Percentiles rank a stretch among this genome's conserved stretches.
Evolutionary conservation across 2,888 invertebrate species (phyloP).

Genomic region (Eilema caniola): DNA sequence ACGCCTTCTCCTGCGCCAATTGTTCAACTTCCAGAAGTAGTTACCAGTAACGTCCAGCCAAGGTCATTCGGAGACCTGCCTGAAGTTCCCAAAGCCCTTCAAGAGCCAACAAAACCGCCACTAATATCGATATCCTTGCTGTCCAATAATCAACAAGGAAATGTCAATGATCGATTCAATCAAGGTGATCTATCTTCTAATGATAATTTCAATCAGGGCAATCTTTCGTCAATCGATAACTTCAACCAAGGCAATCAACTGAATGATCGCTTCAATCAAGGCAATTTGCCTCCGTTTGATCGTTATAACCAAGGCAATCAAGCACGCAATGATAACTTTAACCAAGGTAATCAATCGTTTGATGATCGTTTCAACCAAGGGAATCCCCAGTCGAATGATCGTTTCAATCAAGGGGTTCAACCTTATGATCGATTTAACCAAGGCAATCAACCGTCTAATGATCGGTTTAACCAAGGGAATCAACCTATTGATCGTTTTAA

Average conservation of each 20-base stretch:
- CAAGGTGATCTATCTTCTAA: slow-evolving; percentile 11
- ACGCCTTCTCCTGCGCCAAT: slow-evolving; percentile 36
- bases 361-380: slow-evolving; percentile 7
- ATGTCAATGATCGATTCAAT: slow-evolving; percentile 11
- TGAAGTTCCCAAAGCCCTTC: slow-evolving; percentile 35
- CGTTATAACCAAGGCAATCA: slow-evolving; percentile 10
- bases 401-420: slow-evolving; percentile 20
- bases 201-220: slow-evolving; percentile 30
- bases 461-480: slow-evolving; percentile 27
- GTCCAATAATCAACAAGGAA: neutral
- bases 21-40: slow-evolving; percentile 56
- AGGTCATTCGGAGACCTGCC: slow-evolving; percentile 76
- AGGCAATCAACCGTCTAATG: slow-evolving; percentile 33
- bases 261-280: too few relatives aligned
- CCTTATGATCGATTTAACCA: slow-evolving; percentile 32
- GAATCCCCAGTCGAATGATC: slow-evolving; percentile 10
- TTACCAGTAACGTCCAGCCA: slow-evolving; percentile 66
- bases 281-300: neutral
- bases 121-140: neutral
- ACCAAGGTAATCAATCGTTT: slow-evolving; percentile 6
- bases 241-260: slow-evolving; percentile 31
- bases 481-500: slow-evolving; percentile 20
- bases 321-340: slow-evolving; percentile 23
- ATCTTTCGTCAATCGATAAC: slow-evolving; percentile 30
- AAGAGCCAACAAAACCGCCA: slow-evolving; percentile 21